Conservation (phyloP, 2,888 invertebrate genomes). For the Pyralis farinalis region DNA sequence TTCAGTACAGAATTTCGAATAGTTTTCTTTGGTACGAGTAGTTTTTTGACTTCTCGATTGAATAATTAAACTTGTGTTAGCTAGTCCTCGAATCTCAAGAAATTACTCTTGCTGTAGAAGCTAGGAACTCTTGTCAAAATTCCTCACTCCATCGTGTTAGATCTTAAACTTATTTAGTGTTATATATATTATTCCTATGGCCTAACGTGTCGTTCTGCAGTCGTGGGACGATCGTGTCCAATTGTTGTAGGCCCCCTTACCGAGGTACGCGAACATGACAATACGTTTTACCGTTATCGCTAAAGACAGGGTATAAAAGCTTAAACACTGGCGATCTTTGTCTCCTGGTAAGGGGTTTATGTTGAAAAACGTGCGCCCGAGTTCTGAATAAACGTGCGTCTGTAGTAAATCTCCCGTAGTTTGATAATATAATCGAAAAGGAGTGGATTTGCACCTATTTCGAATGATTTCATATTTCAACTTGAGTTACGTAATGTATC, state of each 20-base stretch:
- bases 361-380: neutral
- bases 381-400: no score
- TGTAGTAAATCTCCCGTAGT: no score
- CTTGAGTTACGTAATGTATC: no score
- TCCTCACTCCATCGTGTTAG: conserved; percentile 33
- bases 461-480: no score
- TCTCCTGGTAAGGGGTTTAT: conserved; percentile 34
- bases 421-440: no score
- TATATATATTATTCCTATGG: conserved; percentile 24
- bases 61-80: neutral
- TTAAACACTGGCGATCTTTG: conserved; percentile 19
- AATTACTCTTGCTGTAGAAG: neutral
- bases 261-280: conserved; percentile 33
- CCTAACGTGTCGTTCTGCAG: conserved; percentile 32
- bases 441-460: no score
- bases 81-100: conserved; percentile 4
- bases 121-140: neutral
- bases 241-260: conserved; percentile 28
- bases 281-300: conserved; percentile 41
- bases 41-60: neutral
- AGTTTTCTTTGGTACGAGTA: conserved; percentile 1
- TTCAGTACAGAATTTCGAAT: neutral
- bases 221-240: conserved; percentile 30
- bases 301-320: conserved; percentile 45
- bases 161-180: conserved; percentile 33